phyloP scores from a whole-genome alignment of 1,140 invertebrate genomes.

The Brachionus calyciflorus region DNA sequence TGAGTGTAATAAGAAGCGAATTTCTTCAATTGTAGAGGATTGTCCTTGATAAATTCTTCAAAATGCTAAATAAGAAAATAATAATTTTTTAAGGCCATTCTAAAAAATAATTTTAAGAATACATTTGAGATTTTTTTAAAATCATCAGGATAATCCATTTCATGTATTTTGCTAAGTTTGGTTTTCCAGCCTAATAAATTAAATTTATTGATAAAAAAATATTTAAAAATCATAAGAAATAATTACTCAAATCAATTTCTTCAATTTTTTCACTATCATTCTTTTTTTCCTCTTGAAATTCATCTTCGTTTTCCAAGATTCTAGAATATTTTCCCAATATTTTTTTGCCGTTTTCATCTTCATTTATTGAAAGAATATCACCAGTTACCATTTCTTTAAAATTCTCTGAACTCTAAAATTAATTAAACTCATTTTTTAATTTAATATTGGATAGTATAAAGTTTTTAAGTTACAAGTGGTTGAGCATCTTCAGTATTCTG shows the following conservation, averaged over 20 bases:
- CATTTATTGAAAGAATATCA: neutral
- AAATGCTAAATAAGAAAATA: slow-evolving; percentile 16
- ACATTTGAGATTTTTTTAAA: slow-evolving; percentile 13
- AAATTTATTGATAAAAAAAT: neutral
- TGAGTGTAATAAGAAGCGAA: slow-evolving; percentile 13
- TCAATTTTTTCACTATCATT: neutral
- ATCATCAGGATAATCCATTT: neutral
- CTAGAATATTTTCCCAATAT: neutral
- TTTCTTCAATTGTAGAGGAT: neutral
- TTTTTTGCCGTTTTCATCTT: slow-evolving; percentile 3
- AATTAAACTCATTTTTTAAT: neutral
- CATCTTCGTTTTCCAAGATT: neutral
- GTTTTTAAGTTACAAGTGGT: slow-evolving; percentile 1
- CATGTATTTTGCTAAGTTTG: neutral
- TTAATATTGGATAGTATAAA: neutral
- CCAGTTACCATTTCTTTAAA: neutral
- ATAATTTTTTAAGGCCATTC: neutral
- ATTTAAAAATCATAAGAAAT: neutral
- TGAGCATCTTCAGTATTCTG: neutral
- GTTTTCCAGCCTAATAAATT: neutral
- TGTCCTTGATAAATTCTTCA: slow-evolving; percentile 24
- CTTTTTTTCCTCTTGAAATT: neutral
- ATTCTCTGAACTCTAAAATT: neutral
- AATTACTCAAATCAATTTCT: neutral
- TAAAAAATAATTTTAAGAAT: neutral